Evolutionary conservation across 2,888 invertebrate species (phyloP).

Genomic region (Lithophane semibrunnea): DNA sequence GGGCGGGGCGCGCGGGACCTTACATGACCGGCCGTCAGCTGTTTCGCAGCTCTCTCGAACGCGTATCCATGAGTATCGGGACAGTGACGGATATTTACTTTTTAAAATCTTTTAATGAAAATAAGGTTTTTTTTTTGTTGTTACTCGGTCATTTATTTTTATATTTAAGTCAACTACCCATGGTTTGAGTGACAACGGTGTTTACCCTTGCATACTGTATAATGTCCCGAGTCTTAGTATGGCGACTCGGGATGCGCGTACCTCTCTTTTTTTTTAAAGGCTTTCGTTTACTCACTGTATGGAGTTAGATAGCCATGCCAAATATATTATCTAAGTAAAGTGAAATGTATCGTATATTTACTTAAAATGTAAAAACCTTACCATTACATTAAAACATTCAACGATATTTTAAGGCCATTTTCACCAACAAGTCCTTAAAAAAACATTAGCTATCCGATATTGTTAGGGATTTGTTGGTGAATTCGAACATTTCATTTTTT

Average conservation of each 20-base stretch:
- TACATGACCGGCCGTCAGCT: too few species aligned
- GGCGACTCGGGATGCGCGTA: not conserved
- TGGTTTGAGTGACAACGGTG: too few species aligned
- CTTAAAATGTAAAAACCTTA: constrained; percentile 15
- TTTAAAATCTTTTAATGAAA: too few species aligned
- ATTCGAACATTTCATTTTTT: constrained; percentile 2
- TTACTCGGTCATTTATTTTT: too few species aligned
- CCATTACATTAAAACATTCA: constrained; percentile 18
- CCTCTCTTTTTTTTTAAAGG: not conserved
- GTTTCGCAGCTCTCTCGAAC: too few species aligned
- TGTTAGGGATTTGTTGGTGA: constrained; percentile 23
- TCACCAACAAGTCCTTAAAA: constrained; percentile 27
- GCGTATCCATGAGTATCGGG: too few species aligned
- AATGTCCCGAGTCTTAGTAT: not conserved
- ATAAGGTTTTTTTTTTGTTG: too few species aligned
- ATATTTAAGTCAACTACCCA: too few species aligned
- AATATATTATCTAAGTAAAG: not conserved
- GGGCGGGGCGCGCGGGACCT: too few species aligned
- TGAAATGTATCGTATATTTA: constrained; percentile 3
- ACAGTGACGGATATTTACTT: too few species aligned
- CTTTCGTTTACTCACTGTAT: not conserved
- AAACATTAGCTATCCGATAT: not conserved
- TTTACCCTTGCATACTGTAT: too few species aligned
- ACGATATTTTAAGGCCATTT: constrained; percentile 23
- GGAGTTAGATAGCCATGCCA: constrained; percentile 3